Conservation (phyloP, 1,140 invertebrate species). For the Carposina sasakii region DNA sequence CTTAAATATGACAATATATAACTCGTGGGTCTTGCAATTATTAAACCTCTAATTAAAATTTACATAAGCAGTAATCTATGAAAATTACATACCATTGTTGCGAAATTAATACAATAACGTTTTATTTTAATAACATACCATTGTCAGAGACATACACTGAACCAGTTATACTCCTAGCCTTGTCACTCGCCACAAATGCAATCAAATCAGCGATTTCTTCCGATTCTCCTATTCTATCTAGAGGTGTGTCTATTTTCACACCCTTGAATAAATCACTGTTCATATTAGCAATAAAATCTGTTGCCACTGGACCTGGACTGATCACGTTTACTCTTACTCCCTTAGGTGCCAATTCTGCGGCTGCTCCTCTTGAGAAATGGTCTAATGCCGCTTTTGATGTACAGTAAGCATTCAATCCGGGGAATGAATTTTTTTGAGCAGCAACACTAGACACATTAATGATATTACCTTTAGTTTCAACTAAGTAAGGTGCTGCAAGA, state of each 20-base stretch:
- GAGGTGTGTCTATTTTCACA: neutral
- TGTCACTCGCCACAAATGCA: constrained; percentile 18
- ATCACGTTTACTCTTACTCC: constrained; percentile 14
- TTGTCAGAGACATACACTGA: constrained; percentile 15
- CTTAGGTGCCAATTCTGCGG: constrained; percentile 2
- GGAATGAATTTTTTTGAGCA: constrained; percentile 25
- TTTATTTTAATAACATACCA: constrained; percentile 7
- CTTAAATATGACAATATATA: too few relatives aligned
- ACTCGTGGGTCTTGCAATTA: too few relatives aligned
- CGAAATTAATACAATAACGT: too few relatives aligned
- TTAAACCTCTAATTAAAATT: too few relatives aligned
- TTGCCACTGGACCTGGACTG: constrained; percentile 8
- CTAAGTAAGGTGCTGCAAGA: constrained; percentile 80
- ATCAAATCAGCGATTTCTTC: constrained; percentile 20
- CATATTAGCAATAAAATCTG: constrained; percentile 12
- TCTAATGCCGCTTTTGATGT: constrained; percentile 4
- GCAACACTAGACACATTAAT: constrained; percentile 84
- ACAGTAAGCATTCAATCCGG: neutral
- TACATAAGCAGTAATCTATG: too few relatives aligned
- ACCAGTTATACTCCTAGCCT: constrained; percentile 18
- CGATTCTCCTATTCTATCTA: constrained; percentile 1
- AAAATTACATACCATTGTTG: too few relatives aligned
- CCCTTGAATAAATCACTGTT: too few relatives aligned
- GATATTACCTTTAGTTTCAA: constrained; percentile 79
- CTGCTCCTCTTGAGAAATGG: constrained; percentile 6